These are phyloP conservation scores for Spermophilus dauricus DNA, from an alignment of 2,113 vertebrate species.

Conservation along the genomic window DNA sequence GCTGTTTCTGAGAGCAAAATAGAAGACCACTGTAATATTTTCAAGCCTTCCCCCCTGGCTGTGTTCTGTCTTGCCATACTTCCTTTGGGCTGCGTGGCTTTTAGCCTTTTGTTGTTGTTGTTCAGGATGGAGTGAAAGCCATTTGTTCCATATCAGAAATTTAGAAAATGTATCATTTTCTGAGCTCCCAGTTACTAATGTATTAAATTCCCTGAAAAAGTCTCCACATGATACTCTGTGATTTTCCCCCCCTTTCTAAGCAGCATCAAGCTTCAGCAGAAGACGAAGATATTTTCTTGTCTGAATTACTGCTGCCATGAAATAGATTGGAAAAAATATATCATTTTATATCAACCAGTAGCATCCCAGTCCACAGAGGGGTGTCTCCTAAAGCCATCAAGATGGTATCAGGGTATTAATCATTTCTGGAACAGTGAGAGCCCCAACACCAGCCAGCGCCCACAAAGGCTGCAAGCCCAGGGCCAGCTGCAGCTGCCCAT, in stretches of 20 bases:
- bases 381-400: slow-evolving; percentile 88
- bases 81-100: slow-evolving; percentile 30
- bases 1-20: background rate
- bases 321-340: slow-evolving; percentile 86
- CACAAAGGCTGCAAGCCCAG: slow-evolving; percentile 80
- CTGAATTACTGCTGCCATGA: slow-evolving; percentile 87
- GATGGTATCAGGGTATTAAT: slow-evolving; percentile 87
- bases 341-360: slow-evolving; percentile 87
- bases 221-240: slow-evolving; percentile 74
- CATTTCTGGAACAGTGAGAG: slow-evolving; percentile 87
- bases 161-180: slow-evolving; percentile 74
- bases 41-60: background rate
- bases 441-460: slow-evolving; percentile 79
- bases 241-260: slow-evolving; percentile 60
- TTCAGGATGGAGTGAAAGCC: background rate
- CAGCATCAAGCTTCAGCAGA: slow-evolving; percentile 81
- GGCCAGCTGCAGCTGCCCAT: slow-evolving; percentile 72
- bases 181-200: slow-evolving; percentile 59
- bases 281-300: slow-evolving; percentile 84
- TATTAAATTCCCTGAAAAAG: slow-evolving; percentile 79
- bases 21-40: background rate
- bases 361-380: slow-evolving; percentile 85
- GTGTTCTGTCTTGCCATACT: background rate
- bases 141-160: slow-evolving; percentile 72
- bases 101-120: background rate